Percentiles rank a stretch among this genome's conserved stretches.
Evolutionary conservation across 2,888 invertebrate genomes (phyloP).

Genomic region (Acrobasis consociella): DNA sequence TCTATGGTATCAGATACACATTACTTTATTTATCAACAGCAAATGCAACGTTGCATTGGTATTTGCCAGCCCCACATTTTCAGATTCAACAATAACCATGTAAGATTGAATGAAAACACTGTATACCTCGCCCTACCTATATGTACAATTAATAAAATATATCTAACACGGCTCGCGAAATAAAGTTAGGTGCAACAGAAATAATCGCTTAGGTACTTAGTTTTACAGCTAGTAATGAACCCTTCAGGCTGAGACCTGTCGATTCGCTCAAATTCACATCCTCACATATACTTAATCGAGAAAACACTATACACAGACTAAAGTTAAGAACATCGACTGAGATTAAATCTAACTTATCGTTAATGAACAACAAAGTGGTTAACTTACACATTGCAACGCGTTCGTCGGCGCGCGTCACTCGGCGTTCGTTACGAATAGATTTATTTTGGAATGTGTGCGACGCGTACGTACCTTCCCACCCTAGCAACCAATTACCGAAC

Average conservation of each 20-base stretch:
- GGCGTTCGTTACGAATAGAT: slow-evolving; percentile 66
- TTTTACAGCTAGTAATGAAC: slow-evolving; percentile 73
- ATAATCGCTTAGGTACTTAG: slow-evolving; percentile 71
- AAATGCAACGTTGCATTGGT: slow-evolving; percentile 68
- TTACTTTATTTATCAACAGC: slow-evolving; percentile 57
- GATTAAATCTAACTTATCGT: slow-evolving; percentile 80
- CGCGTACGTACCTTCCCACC: slow-evolving; percentile 52
- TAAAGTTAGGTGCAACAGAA: slow-evolving; percentile 75
- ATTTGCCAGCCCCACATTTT: slow-evolving; percentile 60
- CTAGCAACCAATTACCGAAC: slow-evolving; percentile 44
- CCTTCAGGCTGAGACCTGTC: slow-evolving; percentile 69
- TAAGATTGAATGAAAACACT: slow-evolving; percentile 63
- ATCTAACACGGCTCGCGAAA: slow-evolving; percentile 75
- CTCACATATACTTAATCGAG: slow-evolving; percentile 72
- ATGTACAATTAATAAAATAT: slow-evolving; percentile 75
- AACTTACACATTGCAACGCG: slow-evolving; percentile 74
- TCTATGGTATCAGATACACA: slow-evolving; percentile 61
- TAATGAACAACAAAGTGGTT: slow-evolving; percentile 83
- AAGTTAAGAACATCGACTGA: slow-evolving; percentile 78
- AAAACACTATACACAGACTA: slow-evolving; percentile 80
- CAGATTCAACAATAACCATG: slow-evolving; percentile 71
- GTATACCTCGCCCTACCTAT: slow-evolving; percentile 76
- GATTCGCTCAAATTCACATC: slow-evolving; percentile 79
- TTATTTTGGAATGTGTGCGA: slow-evolving; percentile 80
- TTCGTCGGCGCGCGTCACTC: slow-evolving; percentile 60